Evolutionary conservation across 64 coral and sea anemone genomes (phyloP).

Genomic region (Montipora efflorescens): DNA sequence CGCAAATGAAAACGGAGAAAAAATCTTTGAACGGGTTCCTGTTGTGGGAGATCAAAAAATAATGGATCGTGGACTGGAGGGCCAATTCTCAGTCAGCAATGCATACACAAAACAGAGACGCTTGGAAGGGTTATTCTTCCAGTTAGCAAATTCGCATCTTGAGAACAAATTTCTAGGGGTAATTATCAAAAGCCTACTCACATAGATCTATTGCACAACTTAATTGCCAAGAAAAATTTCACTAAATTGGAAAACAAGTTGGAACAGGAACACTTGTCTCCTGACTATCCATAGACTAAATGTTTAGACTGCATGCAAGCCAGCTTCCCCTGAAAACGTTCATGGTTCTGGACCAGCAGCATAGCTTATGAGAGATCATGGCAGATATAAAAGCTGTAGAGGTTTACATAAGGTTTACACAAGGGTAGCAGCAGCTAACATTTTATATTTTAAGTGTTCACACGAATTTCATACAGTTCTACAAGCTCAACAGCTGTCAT

Average conservation of each 20-base stretch:
- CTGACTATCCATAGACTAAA: no score
- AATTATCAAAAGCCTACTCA: background rate
- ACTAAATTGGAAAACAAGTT: no score
- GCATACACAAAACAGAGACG: slow-evolving; percentile 43
- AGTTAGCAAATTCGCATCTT: slow-evolving; percentile 67
- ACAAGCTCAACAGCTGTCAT: background rate
- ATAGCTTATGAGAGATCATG: background rate
- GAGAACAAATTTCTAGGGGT: slow-evolving; percentile 73
- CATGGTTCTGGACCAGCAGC: background rate
- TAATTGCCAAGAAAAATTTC: no score
- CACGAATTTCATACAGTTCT: background rate
- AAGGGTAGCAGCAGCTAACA: background rate
- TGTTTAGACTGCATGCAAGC: no score
- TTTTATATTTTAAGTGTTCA: background rate
- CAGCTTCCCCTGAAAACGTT: background rate
- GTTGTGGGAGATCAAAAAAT: slow-evolving; percentile 63
- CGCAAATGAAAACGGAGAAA: slow-evolving; percentile 12
- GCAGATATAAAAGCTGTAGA: background rate
- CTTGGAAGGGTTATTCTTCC: slow-evolving; percentile 59
- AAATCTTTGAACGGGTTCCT: slow-evolving; percentile 40
- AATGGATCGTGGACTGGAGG: slow-evolving; percentile 45
- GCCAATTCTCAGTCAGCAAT: slow-evolving; percentile 56
- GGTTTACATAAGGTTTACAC: background rate
- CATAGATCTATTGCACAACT: background rate
- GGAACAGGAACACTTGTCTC: no score